Percentiles rank a stretch among this genome's conserved stretches.
Evolutionary conservation across 2,888 invertebrate species (phyloP).

Genomic region (Polymixis flavicincta): DNA sequence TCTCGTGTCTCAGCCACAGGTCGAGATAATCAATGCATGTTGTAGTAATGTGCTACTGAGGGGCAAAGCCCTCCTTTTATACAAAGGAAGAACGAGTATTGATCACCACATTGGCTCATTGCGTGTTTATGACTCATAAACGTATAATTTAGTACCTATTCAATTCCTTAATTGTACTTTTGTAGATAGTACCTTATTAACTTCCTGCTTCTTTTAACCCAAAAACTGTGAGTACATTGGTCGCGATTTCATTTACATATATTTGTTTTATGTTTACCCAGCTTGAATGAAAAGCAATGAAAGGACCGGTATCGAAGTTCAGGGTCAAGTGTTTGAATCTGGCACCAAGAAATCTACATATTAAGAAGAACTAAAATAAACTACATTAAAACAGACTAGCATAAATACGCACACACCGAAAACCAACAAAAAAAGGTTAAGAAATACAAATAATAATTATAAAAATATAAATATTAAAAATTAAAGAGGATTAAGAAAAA

Average conservation of each 20-base stretch:
- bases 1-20: no score
- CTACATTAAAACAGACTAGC: no score
- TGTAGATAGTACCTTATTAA: not conserved
- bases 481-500: no score
- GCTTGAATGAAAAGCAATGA: not conserved
- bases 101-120: not conserved
- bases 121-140: not conserved
- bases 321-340: not conserved
- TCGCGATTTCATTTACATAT: not conserved
- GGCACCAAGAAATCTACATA: conserved; percentile 7
- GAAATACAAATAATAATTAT: no score
- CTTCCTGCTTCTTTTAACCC: not conserved
- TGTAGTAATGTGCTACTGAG: not conserved
- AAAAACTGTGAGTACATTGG: not conserved
- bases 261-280: not conserved
- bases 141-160: not conserved
- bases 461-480: no score
- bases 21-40: no score
- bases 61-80: conserved; percentile 4
- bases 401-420: no score
- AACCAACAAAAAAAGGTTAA: no score
- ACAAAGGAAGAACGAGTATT: not conserved
- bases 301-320: not conserved
- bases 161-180: not conserved
- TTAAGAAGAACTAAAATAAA: no score